Conservation (phyloP, 2,888 invertebrate species). For the Gerris lacustris region DNA sequence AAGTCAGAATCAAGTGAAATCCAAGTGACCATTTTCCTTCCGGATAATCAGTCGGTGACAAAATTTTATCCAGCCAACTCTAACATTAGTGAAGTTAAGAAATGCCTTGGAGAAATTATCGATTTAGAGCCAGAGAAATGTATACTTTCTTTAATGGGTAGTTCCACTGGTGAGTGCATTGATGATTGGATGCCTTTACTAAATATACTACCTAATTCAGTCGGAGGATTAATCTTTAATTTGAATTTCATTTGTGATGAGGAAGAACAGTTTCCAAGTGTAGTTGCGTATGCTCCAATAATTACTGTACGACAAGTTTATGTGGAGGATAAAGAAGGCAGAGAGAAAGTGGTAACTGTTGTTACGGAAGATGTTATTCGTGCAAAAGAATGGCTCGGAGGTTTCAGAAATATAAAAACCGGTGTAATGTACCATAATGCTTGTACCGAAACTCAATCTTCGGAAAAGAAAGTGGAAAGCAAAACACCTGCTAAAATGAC, state of each 20-base stretch:
- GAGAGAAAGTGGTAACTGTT: background rate
- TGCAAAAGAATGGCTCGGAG: slow-evolving; percentile 66
- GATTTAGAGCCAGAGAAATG: background rate
- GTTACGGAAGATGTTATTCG: slow-evolving; percentile 35
- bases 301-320: background rate
- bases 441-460: slow-evolving; percentile 47
- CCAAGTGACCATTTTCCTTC: background rate
- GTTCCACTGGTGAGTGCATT: background rate
- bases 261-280: background rate
- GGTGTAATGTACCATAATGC: slow-evolving; percentile 68
- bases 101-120: background rate
- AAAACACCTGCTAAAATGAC: slow-evolving; percentile 22
- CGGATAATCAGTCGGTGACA: background rate
- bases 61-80: background rate
- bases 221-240: background rate
- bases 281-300: background rate
- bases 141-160: background rate
- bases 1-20: background rate
- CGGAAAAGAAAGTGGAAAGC: background rate
- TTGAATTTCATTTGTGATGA: background rate
- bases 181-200: slow-evolving; percentile 4
- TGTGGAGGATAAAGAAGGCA: background rate
- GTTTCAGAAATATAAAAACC: slow-evolving; percentile 59
- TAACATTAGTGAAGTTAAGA: background rate
- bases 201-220: background rate